A percentile compares a stretch with the other conserved stretches of the same genome.
phyloP scores from a whole-genome alignment of 2,888 invertebrate genomes.

The Drosophila recens region DNA sequence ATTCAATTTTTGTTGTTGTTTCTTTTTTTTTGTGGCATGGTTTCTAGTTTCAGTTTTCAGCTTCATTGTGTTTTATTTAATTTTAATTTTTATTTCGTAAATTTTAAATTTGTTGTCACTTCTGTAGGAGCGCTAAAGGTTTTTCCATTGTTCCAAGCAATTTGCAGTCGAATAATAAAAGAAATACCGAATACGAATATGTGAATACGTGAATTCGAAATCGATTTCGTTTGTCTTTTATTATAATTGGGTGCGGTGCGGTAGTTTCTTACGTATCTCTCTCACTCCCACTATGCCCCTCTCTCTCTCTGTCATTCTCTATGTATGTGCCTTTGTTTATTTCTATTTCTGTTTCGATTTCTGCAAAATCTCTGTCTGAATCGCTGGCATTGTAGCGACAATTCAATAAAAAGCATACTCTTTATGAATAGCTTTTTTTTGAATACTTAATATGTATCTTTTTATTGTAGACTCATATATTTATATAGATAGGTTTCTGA shows the following conservation, averaged over 20 bases:
- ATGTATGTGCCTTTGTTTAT: constrained; percentile 23
- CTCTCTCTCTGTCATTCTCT: background rate
- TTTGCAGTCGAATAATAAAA: constrained; percentile 25
- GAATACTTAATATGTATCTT: constrained; percentile 34
- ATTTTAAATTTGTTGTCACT: constrained; percentile 80
- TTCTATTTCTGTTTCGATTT: constrained; percentile 25
- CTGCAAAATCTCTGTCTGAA: constrained; percentile 60
- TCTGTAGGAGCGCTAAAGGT: constrained; percentile 74
- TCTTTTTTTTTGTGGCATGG: constrained; percentile 22
- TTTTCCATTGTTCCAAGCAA: constrained; percentile 59
- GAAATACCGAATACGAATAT: constrained; percentile 31
- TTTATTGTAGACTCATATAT: background rate
- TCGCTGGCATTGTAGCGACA: constrained; percentile 65
- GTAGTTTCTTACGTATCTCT: constrained; percentile 39
- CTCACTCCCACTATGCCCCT: background rate
- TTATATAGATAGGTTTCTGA: background rate
- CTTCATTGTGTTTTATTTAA: constrained; percentile 75
- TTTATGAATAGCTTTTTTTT: constrained; percentile 47
- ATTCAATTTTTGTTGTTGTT: constrained; percentile 52
- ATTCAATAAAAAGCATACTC: constrained; percentile 50
- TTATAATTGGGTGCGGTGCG: constrained; percentile 76
- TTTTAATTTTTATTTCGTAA: constrained; percentile 82
- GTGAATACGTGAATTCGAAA: constrained; percentile 38
- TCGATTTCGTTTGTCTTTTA: constrained; percentile 66
- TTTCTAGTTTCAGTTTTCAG: constrained; percentile 52